phyloP scores from a whole-genome alignment of 2,113 vertebrate genomes.

The Empidonax traillii region DNA sequence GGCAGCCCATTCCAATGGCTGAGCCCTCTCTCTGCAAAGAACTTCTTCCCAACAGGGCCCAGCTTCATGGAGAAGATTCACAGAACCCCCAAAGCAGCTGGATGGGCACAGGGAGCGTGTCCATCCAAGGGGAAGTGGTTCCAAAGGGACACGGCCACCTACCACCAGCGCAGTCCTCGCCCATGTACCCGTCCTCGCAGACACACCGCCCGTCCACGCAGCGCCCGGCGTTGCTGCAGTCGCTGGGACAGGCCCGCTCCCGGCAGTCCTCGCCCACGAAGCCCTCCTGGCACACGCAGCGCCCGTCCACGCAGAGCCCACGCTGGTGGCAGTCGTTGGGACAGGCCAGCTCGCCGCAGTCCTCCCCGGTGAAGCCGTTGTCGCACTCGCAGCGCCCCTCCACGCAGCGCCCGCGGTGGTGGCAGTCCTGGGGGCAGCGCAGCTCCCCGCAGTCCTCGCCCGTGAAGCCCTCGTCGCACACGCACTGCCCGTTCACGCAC shows the following conservation, averaged over 20 bases:
- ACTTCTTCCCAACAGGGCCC: too few species aligned
- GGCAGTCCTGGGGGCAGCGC: constrained; percentile 84
- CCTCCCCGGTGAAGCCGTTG: constrained; percentile 80
- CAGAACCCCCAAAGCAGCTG: not conserved
- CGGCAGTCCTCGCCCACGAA: constrained; percentile 85
- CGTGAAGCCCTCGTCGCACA: constrained; percentile 78
- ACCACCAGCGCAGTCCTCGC: constrained; percentile 81
- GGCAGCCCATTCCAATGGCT: too few species aligned
- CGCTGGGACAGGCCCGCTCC: constrained; percentile 74
- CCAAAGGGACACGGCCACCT: not conserved
- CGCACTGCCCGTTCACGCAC: constrained; percentile 85
- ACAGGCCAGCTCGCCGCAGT: constrained; percentile 84
- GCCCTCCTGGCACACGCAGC: constrained; percentile 84
- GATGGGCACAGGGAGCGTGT: not conserved
- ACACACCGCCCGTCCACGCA: constrained; percentile 78
- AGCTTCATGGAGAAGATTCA: not conserved
- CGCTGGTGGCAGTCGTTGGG: constrained; percentile 80
- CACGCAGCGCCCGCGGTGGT: constrained; percentile 81
- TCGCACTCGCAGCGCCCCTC: constrained; percentile 85
- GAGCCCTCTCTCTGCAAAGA: too few species aligned
- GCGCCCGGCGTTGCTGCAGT: constrained; percentile 76
- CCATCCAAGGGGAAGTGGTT: not conserved
- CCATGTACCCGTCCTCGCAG: constrained; percentile 86
- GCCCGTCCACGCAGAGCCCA: constrained; percentile 83
- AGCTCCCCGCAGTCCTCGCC: constrained; percentile 83